phyloP scores from a whole-genome alignment of 1,140 invertebrate genomes.

The Drosophila micromelanica region DNA sequence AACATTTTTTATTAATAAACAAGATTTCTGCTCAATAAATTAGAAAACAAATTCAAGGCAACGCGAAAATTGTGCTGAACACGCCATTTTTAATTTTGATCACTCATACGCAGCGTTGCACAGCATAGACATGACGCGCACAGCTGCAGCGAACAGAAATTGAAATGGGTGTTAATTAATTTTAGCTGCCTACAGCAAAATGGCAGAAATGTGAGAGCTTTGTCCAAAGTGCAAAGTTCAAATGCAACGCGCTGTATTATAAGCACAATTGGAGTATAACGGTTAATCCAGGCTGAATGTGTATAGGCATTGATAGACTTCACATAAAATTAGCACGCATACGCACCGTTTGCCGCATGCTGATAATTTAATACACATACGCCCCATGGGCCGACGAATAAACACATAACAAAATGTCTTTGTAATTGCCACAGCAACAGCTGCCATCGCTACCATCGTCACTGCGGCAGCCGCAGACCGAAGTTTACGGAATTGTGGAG shows the following conservation, averaged over 20 bases:
- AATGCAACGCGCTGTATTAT: slow-evolving; percentile 1
- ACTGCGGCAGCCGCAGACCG: slow-evolving; percentile 58
- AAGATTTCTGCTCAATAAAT: neutral
- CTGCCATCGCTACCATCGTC: slow-evolving; percentile 29
- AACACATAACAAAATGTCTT: neutral
- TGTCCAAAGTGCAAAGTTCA: slow-evolving; percentile 42
- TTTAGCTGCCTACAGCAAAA: neutral
- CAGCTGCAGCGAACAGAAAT: slow-evolving; percentile 1
- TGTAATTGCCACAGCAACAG: slow-evolving; percentile 55
- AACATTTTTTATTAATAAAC: too few relatives aligned
- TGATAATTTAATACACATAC: neutral
- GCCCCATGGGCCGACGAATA: neutral
- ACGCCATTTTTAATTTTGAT: neutral
- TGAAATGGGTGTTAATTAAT: slow-evolving; percentile 30
- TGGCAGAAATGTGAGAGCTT: neutral
- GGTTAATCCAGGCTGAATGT: neutral
- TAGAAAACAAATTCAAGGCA: neutral
- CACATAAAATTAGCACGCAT: too few relatives aligned
- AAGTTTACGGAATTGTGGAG: slow-evolving; percentile 85
- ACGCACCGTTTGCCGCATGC: slow-evolving; percentile 10
- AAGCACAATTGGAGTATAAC: too few relatives aligned
- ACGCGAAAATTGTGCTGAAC: too few relatives aligned
- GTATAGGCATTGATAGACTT: slow-evolving; percentile 1
- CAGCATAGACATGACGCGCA: too few relatives aligned
- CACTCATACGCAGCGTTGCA: slow-evolving; percentile 45